Percentiles rank a stretch among this genome's conserved stretches.
Conservation (phyloP, 2,888 invertebrate species). For the Actias luna region DNA sequence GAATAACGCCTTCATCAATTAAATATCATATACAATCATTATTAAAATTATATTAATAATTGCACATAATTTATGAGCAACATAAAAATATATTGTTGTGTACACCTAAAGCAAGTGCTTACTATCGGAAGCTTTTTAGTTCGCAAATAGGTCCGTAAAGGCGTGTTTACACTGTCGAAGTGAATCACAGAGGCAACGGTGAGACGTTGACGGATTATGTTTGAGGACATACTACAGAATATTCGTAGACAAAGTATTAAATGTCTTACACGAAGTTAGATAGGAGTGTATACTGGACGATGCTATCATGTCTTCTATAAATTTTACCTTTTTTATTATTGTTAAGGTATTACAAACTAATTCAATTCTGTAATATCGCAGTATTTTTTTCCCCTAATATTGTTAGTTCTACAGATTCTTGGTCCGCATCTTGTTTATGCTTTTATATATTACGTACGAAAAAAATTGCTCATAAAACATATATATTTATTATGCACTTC, state of each 20-base stretch:
- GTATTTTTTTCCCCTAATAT: too few species aligned
- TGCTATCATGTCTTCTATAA: neutral
- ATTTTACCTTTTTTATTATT: neutral
- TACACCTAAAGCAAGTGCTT: conserved; percentile 17
- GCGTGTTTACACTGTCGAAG: conserved; percentile 52
- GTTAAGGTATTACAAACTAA: neutral
- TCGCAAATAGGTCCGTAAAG: conserved; percentile 44
- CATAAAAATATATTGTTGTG: neutral
- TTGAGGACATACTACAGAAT: conserved; percentile 38
- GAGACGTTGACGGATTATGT: conserved; percentile 61
- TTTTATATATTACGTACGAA: too few species aligned
- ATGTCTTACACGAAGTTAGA: conserved; percentile 2
- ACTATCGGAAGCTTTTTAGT: conserved; percentile 22
- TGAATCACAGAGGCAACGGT: conserved; percentile 43
- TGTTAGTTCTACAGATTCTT: too few species aligned
- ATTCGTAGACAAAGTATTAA: conserved; percentile 7
- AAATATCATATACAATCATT: too few species aligned
- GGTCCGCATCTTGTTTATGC: too few species aligned
- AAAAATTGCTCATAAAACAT: too few species aligned
- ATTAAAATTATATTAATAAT: neutral
- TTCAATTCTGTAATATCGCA: too few species aligned
- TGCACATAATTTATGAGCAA: too few species aligned
- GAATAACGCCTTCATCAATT: too few species aligned
- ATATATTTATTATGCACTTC: too few species aligned
- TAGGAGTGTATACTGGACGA: neutral